These are phyloP conservation scores for Trematomus loennbergii DNA, from an alignment of 2,113 vertebrate species.

Conservation along the genomic window DNA sequence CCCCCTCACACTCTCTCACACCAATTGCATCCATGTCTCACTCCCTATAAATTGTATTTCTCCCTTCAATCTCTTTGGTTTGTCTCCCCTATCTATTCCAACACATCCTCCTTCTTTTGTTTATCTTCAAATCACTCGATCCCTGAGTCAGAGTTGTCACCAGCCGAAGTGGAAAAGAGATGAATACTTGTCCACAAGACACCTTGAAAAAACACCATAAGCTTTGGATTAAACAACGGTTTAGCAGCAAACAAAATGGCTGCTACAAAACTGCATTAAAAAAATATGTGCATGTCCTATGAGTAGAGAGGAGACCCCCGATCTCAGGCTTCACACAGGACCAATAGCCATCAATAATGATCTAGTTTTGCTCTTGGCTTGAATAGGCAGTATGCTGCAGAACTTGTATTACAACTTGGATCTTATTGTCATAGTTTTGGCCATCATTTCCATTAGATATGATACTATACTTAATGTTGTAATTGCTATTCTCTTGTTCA, in stretches of 20 bases:
- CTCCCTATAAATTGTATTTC: slow-evolving; percentile 6
- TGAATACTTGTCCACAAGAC: slow-evolving; percentile 8
- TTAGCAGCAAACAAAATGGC: slow-evolving; percentile 3
- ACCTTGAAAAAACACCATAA: slow-evolving; percentile 2
- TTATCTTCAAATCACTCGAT: neutral
- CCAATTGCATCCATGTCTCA: slow-evolving; percentile 38
- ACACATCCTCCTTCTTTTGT: neutral
- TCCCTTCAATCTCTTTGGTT: slow-evolving; percentile 11
- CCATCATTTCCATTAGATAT: no score
- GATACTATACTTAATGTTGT: no score
- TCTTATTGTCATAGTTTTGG: no score
- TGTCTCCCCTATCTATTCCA: slow-evolving; percentile 15
- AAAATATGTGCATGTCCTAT: neutral
- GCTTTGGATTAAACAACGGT: neutral
- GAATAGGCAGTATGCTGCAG: no score
- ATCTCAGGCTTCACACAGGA: no score
- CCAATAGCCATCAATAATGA: no score
- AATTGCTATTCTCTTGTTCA: no score
- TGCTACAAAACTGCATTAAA: neutral
- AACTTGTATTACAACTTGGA: no score
- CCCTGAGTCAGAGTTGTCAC: slow-evolving; percentile 12
- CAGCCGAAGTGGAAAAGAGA: slow-evolving; percentile 15
- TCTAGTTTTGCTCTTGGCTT: no score
- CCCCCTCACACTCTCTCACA: slow-evolving; percentile 5
- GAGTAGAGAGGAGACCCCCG: no score